These are phyloP conservation scores for Magallana gigas DNA, from an alignment of 1,140 invertebrate species.

Conservation along the genomic window DNA sequence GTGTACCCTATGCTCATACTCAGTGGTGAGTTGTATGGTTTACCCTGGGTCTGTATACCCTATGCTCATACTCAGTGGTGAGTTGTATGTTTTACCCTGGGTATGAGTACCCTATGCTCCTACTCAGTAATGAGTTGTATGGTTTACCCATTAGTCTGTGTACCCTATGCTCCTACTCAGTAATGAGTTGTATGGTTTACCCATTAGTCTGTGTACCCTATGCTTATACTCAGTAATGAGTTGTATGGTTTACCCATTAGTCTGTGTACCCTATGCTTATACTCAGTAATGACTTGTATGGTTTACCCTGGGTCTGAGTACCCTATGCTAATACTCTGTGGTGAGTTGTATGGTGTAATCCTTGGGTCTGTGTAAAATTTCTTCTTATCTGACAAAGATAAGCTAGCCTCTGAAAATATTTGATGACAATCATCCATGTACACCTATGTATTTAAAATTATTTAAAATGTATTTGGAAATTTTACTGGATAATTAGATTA, in stretches of 20 bases:
- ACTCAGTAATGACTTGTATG: conserved; percentile 87
- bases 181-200: too few species aligned
- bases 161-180: conserved; percentile 92
- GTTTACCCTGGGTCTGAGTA: not conserved
- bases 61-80: conserved; percentile 91
- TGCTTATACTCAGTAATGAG: not conserved
- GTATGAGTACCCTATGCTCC: conserved; percentile 94
- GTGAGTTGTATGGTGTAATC: conserved; percentile 16
- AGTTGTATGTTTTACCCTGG: conserved; percentile 83
- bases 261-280: conserved; percentile 96
- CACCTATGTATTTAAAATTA: too few species aligned
- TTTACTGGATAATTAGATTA: too few species aligned
- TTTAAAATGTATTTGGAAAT: too few species aligned
- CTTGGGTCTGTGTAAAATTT: too few species aligned
- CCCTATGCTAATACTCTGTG: not conserved
- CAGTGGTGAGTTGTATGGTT: conserved; percentile 95
- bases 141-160: conserved; percentile 94
- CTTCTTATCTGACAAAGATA: too few species aligned
- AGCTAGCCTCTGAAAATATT: too few species aligned
- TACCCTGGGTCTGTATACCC: conserved; percentile 94
- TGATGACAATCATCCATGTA: too few species aligned
- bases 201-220: not conserved
- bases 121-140: conserved; percentile 94
- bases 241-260: conserved; percentile 84
- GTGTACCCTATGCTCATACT: conserved; percentile 96